phyloP scores from a whole-genome alignment of 2,797 vertebrate genomes.

The Brotula barbata region DNA sequence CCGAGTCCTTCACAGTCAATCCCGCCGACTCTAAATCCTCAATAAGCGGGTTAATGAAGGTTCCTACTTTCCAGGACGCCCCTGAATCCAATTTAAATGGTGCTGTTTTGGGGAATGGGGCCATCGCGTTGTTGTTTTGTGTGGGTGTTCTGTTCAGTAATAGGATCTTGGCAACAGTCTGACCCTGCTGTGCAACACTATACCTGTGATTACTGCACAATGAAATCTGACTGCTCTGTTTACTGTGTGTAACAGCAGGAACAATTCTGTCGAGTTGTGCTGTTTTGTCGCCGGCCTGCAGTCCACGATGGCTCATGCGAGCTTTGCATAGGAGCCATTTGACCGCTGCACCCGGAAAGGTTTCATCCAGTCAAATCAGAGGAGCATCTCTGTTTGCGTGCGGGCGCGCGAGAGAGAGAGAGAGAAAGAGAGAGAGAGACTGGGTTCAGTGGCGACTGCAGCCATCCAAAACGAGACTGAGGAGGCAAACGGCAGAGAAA shows the following conservation, averaged over 20 bases:
- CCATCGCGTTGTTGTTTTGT: conserved; percentile 43
- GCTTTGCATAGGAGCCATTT: conserved; percentile 37
- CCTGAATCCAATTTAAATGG: conserved; percentile 46
- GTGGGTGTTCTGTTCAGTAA: conserved; percentile 27
- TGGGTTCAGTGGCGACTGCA: conserved; percentile 24
- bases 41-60: conserved; percentile 52
- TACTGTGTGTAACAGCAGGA: conserved; percentile 12
- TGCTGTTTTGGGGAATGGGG: conserved; percentile 39
- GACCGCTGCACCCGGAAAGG: conserved; percentile 30
- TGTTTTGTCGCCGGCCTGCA: conserved; percentile 22
- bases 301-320: conserved; percentile 1
- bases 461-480: conserved; percentile 45
- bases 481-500: conserved; percentile 36
- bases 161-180: conserved; percentile 28
- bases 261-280: conserved; percentile 12
- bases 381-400: conserved; percentile 15
- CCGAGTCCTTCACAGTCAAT: conserved; percentile 34
- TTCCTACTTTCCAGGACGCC: conserved; percentile 41
- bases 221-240: conserved; percentile 55
- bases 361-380: conserved; percentile 44
- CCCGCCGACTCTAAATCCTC: conserved; percentile 24
- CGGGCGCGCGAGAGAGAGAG: too few species aligned
- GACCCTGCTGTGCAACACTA: conserved; percentile 54
- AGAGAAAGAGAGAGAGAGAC: too few species aligned
- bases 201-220: conserved; percentile 58